phyloP scores from a whole-genome alignment of 2,888 invertebrate species.

The Ectemnius continuus region DNA sequence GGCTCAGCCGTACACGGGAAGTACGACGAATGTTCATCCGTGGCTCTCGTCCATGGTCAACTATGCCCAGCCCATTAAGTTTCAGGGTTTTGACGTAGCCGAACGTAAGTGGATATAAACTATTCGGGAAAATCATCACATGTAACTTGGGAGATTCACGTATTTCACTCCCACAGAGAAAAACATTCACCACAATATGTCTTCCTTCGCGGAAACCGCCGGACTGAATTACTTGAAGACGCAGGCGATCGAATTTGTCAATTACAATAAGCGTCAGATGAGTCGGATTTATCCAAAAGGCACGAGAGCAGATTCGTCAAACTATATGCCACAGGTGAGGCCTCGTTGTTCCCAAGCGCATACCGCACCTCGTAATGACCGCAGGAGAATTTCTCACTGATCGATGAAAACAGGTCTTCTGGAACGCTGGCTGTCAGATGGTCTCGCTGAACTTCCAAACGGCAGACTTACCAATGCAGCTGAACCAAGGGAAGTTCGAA shows the following conservation, averaged over 20 bases:
- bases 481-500: constrained; percentile 99
- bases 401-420: constrained; percentile 89
- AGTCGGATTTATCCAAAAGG: constrained; percentile 99
- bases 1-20: constrained; percentile 93
- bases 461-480: constrained; percentile 98
- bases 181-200: constrained; percentile 99
- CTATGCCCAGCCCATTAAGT: constrained; percentile 99
- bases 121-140: neutral
- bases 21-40: constrained; percentile 99
- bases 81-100: constrained; percentile 97
- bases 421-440: constrained; percentile 99
- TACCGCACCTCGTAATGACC: neutral
- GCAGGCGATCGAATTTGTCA: constrained; percentile 98
- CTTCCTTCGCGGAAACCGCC: constrained; percentile 98
- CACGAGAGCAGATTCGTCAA: constrained; percentile 98
- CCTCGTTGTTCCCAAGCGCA: neutral
- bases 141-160: neutral
- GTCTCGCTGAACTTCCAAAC: constrained; percentile 99
- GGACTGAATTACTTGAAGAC: constrained; percentile 97
- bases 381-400: constrained; percentile 29
- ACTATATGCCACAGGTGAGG: constrained; percentile 97
- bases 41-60: constrained; percentile 99
- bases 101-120: constrained; percentile 83
- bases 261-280: constrained; percentile 99
- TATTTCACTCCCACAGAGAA: constrained; percentile 84